Evolutionary conservation across 2,113 vertebrate genomes (phyloP).

Genomic region (Phrynosoma blainvillii): DNA sequence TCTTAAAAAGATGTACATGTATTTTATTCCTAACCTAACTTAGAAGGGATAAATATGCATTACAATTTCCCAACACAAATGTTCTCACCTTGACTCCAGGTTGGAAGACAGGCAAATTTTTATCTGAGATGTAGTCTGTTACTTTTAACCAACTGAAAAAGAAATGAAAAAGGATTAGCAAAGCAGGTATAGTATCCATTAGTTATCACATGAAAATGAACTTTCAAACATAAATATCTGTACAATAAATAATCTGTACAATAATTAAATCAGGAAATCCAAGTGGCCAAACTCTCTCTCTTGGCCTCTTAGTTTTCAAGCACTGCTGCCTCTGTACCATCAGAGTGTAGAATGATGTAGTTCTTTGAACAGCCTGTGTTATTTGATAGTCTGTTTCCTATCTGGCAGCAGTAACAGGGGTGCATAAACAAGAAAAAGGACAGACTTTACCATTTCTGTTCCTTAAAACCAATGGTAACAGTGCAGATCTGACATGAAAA

Average conservation of each 20-base stretch:
- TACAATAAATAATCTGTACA: too few species aligned
- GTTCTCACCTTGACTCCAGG: conserved; percentile 89
- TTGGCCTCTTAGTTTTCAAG: neutral
- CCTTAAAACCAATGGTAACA: neutral
- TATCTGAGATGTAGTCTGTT: conserved; percentile 86
- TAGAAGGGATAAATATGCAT: neutral
- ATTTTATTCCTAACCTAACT: neutral
- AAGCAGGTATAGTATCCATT: neutral
- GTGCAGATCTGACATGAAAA: neutral
- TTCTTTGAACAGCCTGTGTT: neutral
- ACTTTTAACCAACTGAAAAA: conserved; percentile 92
- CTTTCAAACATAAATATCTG: neutral
- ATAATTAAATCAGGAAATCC: neutral
- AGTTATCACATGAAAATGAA: neutral
- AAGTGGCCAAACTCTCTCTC: neutral
- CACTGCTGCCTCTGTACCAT: neutral
- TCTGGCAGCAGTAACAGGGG: neutral
- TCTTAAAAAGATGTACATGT: neutral
- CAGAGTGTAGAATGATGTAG: neutral
- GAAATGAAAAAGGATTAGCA: conserved; percentile 15
- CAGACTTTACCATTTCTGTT: neutral
- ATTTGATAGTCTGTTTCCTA: neutral
- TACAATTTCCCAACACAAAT: neutral
- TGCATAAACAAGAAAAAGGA: neutral
- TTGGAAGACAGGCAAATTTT: conserved; percentile 88